A percentile compares a stretch with the other conserved stretches of the same genome.
Conservation (phyloP, 2,797 vertebrate genomes). For the Sebastes hubbsi region DNA sequence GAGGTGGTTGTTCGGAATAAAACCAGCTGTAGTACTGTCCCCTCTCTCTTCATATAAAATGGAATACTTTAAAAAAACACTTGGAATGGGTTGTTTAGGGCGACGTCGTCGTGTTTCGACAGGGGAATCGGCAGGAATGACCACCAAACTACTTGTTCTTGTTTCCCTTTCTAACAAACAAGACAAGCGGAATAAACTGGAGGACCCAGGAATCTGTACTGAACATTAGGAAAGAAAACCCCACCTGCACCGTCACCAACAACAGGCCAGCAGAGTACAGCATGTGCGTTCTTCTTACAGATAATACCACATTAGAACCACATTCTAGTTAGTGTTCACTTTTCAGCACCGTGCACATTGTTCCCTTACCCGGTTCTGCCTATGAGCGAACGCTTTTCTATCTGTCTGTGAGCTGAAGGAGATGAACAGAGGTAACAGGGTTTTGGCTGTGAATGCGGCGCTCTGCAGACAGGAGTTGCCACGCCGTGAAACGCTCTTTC, state of each 20-base stretch:
- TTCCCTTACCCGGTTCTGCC: neutral
- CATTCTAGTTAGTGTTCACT: neutral
- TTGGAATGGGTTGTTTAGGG: constrained; percentile 53
- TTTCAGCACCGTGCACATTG: neutral
- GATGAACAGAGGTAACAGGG: constrained; percentile 26
- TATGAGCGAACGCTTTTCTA: neutral
- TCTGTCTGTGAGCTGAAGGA: neutral
- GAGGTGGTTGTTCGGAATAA: constrained; percentile 43
- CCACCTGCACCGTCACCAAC: neutral
- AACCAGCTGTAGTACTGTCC: constrained; percentile 39
- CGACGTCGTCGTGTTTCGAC: constrained; percentile 6
- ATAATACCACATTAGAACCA: neutral
- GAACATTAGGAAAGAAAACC: neutral
- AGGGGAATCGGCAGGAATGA: constrained; percentile 16
- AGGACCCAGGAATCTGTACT: neutral
- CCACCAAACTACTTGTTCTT: neutral
- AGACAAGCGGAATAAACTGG: constrained; percentile 19
- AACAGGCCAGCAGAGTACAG: neutral
- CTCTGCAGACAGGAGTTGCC: constrained; percentile 24
- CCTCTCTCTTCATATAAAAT: constrained; percentile 34
- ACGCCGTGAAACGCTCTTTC: neutral
- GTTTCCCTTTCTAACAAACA: constrained; percentile 46
- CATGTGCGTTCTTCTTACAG: neutral
- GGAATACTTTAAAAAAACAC: constrained; percentile 24
- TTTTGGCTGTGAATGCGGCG: constrained; percentile 10